Evolutionary conservation across 2,797 vertebrate species (phyloP), one percentile per base, ranked within the genome.

Genomic region (Lates japonicus): DNA sequence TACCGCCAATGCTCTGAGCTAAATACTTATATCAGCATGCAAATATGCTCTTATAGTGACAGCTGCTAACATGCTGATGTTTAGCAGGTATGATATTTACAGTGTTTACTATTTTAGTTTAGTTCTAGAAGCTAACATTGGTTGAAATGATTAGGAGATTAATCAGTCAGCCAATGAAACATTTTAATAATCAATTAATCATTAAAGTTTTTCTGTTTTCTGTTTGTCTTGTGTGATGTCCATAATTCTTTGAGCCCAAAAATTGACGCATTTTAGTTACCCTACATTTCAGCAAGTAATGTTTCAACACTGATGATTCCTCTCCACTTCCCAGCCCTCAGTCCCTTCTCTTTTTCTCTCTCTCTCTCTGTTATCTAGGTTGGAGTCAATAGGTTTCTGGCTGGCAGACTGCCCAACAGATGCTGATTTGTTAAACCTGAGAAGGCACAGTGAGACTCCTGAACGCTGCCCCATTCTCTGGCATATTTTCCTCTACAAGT

Each of bases 371-470:
- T 86, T 81, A 79, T 89, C 83, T 79, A 87, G 87, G 82, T 86
- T 90, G 89, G 55, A 90, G 62, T 85, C 84, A 79, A 83, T 81
- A 65, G 71, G 78, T 80, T 84, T 88, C 83, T 92, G 92, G 91
- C 93, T 79, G 58, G 55, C 81, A 81, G 76, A 88, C 79, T 60
- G 37, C 86, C 90, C 88, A 93, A 86, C 94, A 92, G 93, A 91
- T 93, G 94, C 88, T 85, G 87, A 91, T 94, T 93, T 94, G 92
- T 91, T 84, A 91, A 93, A 93, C 90, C 90, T 92, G 90, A 93
- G 90, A 85, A 89, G 88, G 90, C 90, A 87, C 90, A 91, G 91
- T 51, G 33, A 90, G 94, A 88, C 74, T 82, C 85, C 76, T 81
- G 81, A 86, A 80, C n/a, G 42, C 85, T 66, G 70, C 69, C 78